Base-by-base conservation (phyloP, 2,113 vertebrate genomes). In the Hiodon tergisus region DNA sequence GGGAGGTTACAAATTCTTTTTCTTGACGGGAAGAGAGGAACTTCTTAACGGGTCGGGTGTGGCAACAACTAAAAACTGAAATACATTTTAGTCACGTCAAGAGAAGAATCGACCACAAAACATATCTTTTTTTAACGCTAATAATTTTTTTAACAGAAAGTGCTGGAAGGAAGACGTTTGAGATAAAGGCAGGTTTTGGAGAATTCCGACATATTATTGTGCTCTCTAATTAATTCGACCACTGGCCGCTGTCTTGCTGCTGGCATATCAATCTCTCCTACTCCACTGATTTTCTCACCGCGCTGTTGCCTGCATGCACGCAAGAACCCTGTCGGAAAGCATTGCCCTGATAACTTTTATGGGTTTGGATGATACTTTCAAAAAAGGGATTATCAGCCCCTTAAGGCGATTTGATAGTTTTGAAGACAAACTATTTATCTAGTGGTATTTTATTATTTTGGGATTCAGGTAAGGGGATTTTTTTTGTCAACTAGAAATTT, bases 41-140 rank as follows among this genome's bases (percentile, higher is more conserved):
- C 69, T 74, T 73, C 47, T 55, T 48, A 66, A 61, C 47, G 68
- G 67, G 52, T 54, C 77, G 80, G 76, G 73, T 67, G 73, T 77
- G 78, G 77, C 67, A 48, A 52, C 69, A 57, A 31, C 53, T 46
- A 47, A 69, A 47, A 71, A 10, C 59, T 53, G 16, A 76, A 70
- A 76, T 70, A 61, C 61, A 63, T 70, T 5, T 55, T 50, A 62
- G 48, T 16, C 8, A 75, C 57, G 54, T n/a, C n/a, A 61, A 11
- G 62, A n/a, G 50, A 62, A 14, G 10, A 69, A 7, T 31, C 17
- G 4, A 59, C 47, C 31, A 47, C 58, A 16, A 53, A 31, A 51
- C 17, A 70, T 51, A 53, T 62, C 58, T 13, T 2, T 58, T 58
- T 7, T 47, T 51, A 52, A 10, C 8, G 57, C 13, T 10, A 6